Evolutionary conservation across 2,888 invertebrate genomes (phyloP), one percentile per base, ranked within the genome.

Genomic region (Drosophila phalerata): DNA sequence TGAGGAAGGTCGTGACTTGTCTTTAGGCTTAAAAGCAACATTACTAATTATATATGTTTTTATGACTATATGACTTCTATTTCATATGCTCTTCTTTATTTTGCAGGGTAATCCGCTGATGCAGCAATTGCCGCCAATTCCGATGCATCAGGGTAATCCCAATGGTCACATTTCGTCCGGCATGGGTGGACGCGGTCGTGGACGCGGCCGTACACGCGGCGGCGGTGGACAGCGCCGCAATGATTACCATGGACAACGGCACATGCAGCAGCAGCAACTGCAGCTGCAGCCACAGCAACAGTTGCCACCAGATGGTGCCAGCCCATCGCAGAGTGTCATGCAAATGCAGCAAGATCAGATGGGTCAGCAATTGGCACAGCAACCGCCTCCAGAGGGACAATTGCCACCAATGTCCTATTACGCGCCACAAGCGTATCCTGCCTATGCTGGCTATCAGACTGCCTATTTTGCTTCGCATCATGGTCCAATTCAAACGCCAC

Each of bases 401-500:
- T 38, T 89, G 69, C 81, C 76, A 48, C 64, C 79, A 5, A 63
- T 84, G 64, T 71, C 84, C 10, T 77, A 83, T 62, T 91, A 91
- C 67, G 71, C 87, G 5, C 85, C 89, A 5, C 69, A 78, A 30
- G 83, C 83, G 3, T 89, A 89, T 69, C 81, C 81, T 62, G 69
- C 80, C 47, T 92, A 86, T 70, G 66, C 85, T 60, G 65, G 85
- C 11, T 91, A 91, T 80, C 90, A 86, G 47, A 66, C 85, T 13
- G 52, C 82, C 22, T 91, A 89, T 53, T 91, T 87, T 70, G 67
- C 92, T 5, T 80, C 91, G 25, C 91, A 89, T 89, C 92, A 92
- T 73, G 86, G 91, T 15, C 85, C 89, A n/a, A 81, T 89, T 34
- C 85, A 79, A 68, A 60, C 78, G 8, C 65, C 72, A 25, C 81